Conservation (phyloP, 2,797 vertebrate species). For the Anniella stebbinsi region DNA sequence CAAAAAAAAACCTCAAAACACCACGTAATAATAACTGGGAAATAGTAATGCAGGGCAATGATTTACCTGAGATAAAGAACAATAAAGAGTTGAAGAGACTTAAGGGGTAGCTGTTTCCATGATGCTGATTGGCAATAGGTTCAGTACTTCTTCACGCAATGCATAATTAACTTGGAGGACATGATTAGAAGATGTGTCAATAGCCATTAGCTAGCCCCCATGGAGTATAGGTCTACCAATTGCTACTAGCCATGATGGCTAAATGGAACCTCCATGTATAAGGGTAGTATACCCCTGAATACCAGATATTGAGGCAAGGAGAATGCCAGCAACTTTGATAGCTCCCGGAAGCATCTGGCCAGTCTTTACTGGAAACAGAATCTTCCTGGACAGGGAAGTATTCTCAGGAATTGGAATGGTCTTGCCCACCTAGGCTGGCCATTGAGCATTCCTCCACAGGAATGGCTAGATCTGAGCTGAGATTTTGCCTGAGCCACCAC, state of each 20-base stretch:
- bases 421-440: not conserved
- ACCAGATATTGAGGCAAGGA: too few relatives aligned
- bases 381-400: not conserved
- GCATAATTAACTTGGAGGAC: not conserved
- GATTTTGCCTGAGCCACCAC: not conserved
- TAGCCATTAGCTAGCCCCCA: not conserved
- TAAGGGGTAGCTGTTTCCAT: not conserved
- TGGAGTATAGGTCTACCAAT: not conserved
- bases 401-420: not conserved
- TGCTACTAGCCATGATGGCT: not conserved
- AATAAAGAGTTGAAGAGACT: not conserved
- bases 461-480: not conserved
- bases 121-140: not conserved
- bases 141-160: not conserved
- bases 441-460: not conserved
- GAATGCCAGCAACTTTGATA: not conserved
- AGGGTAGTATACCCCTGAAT: not conserved
- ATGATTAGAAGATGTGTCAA: not conserved
- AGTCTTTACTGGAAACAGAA: not conserved
- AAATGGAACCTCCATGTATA: not conserved
- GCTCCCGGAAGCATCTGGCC: not conserved
- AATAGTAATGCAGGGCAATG: constrained; percentile 61
- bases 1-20: constrained; percentile 66
- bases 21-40: constrained; percentile 64
- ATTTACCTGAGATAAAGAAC: constrained; percentile 30